A percentile compares a stretch with the other conserved stretches of the same genome.
Conservation (phyloP, 2,797 vertebrate genomes). For the Lepilemur ruficaudatus region DNA sequence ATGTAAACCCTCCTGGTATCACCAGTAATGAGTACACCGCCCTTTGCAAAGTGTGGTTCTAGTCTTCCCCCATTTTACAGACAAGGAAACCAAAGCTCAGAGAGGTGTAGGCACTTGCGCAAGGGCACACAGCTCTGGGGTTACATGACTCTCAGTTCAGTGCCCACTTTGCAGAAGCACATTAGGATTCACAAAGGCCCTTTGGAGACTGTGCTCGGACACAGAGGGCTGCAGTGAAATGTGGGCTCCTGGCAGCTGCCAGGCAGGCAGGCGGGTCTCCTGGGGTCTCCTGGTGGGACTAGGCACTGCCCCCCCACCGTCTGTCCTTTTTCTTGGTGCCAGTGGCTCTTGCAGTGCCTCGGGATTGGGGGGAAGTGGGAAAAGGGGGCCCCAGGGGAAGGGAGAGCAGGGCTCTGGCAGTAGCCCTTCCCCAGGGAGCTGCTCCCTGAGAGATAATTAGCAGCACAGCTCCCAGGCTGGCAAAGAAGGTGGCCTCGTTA, state of each 20-base stretch:
- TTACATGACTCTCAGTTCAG: neutral
- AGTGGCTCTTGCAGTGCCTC: neutral
- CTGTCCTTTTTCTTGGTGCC: neutral
- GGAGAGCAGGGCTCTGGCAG: neutral
- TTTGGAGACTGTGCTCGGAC: neutral
- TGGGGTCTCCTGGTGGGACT: neutral
- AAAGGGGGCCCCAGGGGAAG: neutral
- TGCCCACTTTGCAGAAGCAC: neutral
- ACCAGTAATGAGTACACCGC: neutral
- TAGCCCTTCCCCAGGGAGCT: conserved; percentile 40
- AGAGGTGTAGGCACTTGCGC: neutral
- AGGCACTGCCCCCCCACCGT: neutral
- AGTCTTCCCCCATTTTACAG: neutral
- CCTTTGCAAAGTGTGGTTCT: neutral
- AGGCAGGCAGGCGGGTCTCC: rapidly evolving
- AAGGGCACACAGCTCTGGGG: neutral
- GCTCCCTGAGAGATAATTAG: conserved; percentile 43
- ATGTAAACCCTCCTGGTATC: neutral
- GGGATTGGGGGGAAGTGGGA: neutral
- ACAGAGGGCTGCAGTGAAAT: neutral
- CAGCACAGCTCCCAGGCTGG: conserved; percentile 6
- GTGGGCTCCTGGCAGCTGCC: neutral
- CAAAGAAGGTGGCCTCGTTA: conserved; percentile 59
- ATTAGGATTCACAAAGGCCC: neutral
- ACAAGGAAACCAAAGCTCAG: neutral